phyloP scores from a whole-genome alignment of 1,140 invertebrate species.

The Homarus americanus region DNA sequence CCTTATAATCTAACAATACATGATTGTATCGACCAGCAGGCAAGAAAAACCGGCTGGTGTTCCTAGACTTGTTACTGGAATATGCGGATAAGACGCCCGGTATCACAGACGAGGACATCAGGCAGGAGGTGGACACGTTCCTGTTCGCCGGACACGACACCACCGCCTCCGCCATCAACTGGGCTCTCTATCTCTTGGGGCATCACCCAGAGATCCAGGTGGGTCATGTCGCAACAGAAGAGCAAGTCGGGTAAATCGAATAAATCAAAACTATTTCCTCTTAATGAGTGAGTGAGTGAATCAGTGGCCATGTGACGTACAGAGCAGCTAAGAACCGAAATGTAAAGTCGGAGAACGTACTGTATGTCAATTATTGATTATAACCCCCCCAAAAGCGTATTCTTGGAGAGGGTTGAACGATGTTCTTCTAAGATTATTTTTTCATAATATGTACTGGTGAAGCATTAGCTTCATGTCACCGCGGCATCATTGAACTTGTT shows the following conservation, averaged over 20 bases:
- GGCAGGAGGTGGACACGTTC: conserved; percentile 95
- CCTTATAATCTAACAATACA: too few relatives aligned
- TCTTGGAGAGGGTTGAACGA: background rate
- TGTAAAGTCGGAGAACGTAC: too few relatives aligned
- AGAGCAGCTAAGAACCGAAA: too few relatives aligned
- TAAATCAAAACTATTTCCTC: too few relatives aligned
- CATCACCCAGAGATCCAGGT: conserved; percentile 88
- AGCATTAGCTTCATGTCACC: too few relatives aligned
- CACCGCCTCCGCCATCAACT: conserved; percentile 90
- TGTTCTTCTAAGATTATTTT: background rate
- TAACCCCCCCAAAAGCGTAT: too few relatives aligned
- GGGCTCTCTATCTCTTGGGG: conserved; percentile 90
- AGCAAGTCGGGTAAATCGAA: too few relatives aligned
- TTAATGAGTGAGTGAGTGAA: too few relatives aligned
- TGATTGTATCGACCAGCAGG: conserved; percentile 64
- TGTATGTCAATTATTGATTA: too few relatives aligned
- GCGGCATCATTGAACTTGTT: too few relatives aligned
- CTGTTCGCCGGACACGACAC: conserved; percentile 89
- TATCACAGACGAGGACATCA: conserved; percentile 92
- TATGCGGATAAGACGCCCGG: conserved; percentile 93
- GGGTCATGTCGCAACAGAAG: too few relatives aligned
- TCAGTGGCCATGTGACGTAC: conserved; percentile 78
- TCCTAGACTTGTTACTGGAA: conserved; percentile 94
- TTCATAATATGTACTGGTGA: background rate
- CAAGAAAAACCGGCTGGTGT: conserved; percentile 93